Conservation (phyloP, 2,888 invertebrate species). For the Xanthorhoe designata region DNA sequence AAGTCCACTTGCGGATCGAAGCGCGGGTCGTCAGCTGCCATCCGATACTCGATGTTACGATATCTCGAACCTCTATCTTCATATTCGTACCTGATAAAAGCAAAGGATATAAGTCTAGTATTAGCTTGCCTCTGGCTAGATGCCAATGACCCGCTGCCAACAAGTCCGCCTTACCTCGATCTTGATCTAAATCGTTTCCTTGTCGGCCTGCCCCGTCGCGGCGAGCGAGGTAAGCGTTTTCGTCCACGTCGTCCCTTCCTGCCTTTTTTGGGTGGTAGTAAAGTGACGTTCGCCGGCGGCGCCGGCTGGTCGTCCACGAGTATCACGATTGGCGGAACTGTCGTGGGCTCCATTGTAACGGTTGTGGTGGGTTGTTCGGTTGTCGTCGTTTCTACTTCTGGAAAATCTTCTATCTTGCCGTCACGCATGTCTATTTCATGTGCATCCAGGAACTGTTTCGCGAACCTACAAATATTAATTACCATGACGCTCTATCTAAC, state of each 20-base stretch:
- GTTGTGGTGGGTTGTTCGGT: conserved; percentile 63
- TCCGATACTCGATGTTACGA: conserved; percentile 80
- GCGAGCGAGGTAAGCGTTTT: conserved; percentile 73
- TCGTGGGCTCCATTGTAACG: conserved; percentile 62
- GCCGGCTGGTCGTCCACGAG: conserved; percentile 80
- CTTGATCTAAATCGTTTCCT: conserved; percentile 81
- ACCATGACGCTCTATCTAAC: neutral
- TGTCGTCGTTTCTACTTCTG: conserved; percentile 70
- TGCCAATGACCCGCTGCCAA: conserved; percentile 38
- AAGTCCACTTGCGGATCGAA: conserved; percentile 81
- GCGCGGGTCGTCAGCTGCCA: conserved; percentile 82
- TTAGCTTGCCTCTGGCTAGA: conserved; percentile 23
- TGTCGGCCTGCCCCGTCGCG: conserved; percentile 76
- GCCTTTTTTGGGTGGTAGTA: conserved; percentile 58
- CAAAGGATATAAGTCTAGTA: conserved; percentile 13
- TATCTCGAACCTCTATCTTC: conserved; percentile 70
- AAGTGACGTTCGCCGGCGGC: conserved; percentile 67
- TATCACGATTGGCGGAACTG: conserved; percentile 73
- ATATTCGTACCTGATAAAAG: conserved; percentile 64
- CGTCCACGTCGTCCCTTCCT: conserved; percentile 72
- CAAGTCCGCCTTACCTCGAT: conserved; percentile 53
- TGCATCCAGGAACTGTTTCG: conserved; percentile 89
- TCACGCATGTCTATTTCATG: conserved; percentile 84
- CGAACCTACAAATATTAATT: conserved; percentile 77
- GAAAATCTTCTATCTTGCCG: conserved; percentile 69